Percentiles rank a stretch among this genome's conserved stretches.
phyloP scores from a whole-genome alignment of 2,113 vertebrate species.

The Corythornis madagascariensis region DNA sequence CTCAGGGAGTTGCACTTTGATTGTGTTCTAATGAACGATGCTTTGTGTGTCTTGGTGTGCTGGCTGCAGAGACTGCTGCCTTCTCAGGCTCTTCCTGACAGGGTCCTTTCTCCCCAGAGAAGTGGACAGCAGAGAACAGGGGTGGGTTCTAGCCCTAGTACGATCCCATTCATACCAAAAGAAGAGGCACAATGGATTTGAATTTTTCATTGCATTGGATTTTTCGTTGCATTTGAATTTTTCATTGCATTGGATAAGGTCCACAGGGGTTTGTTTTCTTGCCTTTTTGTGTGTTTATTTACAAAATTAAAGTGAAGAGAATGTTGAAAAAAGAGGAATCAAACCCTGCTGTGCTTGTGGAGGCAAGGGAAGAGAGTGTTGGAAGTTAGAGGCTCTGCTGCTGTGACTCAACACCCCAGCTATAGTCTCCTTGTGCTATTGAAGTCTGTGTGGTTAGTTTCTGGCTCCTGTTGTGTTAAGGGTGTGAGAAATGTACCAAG shows the following conservation, averaged over 20 bases:
- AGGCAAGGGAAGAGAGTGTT: background rate
- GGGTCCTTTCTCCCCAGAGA: slow-evolving; percentile 28
- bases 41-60: slow-evolving; percentile 49
- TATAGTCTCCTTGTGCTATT: background rate
- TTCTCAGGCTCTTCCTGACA: background rate
- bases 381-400: background rate
- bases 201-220: background rate
- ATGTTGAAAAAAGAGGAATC: background rate
- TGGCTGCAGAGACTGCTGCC: slow-evolving; percentile 22
- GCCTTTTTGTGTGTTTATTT: background rate
- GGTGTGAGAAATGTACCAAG: background rate
- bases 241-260: background rate
- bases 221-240: background rate
- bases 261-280: background rate
- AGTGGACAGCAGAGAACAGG: slow-evolving; percentile 14
- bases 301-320: background rate
- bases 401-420: fast-evolving
- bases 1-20: slow-evolving; percentile 34
- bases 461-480: background rate
- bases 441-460: background rate
- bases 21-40: slow-evolving; percentile 50
- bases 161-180: background rate
- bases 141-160: too few relatives aligned
- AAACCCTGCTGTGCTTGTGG: background rate
- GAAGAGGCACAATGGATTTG: background rate